phyloP scores from a whole-genome alignment of 2,888 invertebrate genomes.

The Phortica okadai region DNA sequence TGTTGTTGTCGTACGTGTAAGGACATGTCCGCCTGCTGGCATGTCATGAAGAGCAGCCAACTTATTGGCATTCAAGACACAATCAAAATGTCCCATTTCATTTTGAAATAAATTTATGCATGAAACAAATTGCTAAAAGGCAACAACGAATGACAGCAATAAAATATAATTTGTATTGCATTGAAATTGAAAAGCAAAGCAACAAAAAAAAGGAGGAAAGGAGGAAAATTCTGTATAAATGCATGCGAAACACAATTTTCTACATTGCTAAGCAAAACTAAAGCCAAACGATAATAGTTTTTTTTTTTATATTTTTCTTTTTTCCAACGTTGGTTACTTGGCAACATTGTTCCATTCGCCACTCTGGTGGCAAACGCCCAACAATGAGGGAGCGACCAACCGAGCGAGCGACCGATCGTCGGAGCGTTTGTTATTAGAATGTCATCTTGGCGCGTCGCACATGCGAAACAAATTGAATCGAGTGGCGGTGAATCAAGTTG shows the following conservation, averaged over 20 bases:
- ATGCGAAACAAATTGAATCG: constrained; percentile 21
- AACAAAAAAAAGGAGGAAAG: constrained; percentile 28
- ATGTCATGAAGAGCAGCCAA: constrained; percentile 2
- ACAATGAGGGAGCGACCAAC: neutral
- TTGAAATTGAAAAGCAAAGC: constrained; percentile 33
- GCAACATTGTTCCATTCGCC: neutral
- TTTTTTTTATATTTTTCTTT: no score
- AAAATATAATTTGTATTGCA: constrained; percentile 27
- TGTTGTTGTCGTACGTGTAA: neutral
- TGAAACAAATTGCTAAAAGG: constrained; percentile 20
- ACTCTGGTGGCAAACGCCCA: neutral
- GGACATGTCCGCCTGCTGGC: constrained; percentile 2
- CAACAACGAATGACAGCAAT: constrained; percentile 17
- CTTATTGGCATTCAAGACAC: constrained; percentile 26
- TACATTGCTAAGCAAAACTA: constrained; percentile 25
- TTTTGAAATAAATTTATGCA: constrained; percentile 27
- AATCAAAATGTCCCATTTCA: constrained; percentile 27
- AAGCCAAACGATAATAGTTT: constrained; percentile 28
- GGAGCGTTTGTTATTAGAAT: constrained; percentile 8
- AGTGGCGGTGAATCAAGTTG: neutral
- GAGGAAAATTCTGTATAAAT: constrained; percentile 29
- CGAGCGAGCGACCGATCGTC: neutral
- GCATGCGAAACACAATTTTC: constrained; percentile 9
- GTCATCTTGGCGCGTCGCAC: constrained; percentile 17
- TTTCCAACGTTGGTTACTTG: constrained; percentile 1